Evolutionary conservation across 2,797 vertebrate species (phyloP).

Genomic region (Lutjanus campechanus): DNA sequence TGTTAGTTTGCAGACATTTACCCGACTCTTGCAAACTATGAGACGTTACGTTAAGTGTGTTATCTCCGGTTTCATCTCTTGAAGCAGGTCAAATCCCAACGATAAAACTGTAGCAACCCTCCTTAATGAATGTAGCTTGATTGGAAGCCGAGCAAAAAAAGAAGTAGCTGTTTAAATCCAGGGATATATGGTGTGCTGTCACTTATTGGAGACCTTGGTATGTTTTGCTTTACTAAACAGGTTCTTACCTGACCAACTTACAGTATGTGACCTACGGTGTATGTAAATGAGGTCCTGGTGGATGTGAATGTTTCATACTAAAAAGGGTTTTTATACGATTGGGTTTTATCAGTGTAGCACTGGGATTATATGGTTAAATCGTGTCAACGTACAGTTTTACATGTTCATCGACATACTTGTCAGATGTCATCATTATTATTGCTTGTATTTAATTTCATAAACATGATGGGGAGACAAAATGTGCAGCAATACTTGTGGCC

Average conservation of each 20-base stretch:
- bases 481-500: slow-evolving; percentile 61
- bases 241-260: slow-evolving; percentile 51
- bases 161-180: slow-evolving; percentile 67
- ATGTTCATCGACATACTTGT: slow-evolving; percentile 32
- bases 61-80: slow-evolving; percentile 21
- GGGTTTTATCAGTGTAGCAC: slow-evolving; percentile 59
- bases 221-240: slow-evolving; percentile 58
- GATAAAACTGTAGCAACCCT: slow-evolving; percentile 50
- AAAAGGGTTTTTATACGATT: slow-evolving; percentile 71
- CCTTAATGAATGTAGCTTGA: slow-evolving; percentile 63
- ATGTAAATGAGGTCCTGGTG: slow-evolving; percentile 57
- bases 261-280: slow-evolving; percentile 48
- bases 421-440: slow-evolving; percentile 3
- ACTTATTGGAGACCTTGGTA: slow-evolving; percentile 55
- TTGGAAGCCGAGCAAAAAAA: slow-evolving; percentile 49
- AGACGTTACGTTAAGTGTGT: slow-evolving; percentile 7
- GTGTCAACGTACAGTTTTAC: slow-evolving; percentile 45
- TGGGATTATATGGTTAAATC: slow-evolving; percentile 38
- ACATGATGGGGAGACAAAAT: slow-evolving; percentile 26
- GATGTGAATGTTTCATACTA: slow-evolving; percentile 76
- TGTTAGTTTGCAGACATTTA: slow-evolving; percentile 26
- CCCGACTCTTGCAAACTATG: slow-evolving; percentile 13
- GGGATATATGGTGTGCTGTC: slow-evolving; percentile 68
- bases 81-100: slow-evolving; percentile 45
- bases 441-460: slow-evolving; percentile 41